These are phyloP conservation scores for Pyrocoelia pectoralis DNA, from an alignment of 2,888 invertebrate species.

Conservation along the genomic window DNA sequence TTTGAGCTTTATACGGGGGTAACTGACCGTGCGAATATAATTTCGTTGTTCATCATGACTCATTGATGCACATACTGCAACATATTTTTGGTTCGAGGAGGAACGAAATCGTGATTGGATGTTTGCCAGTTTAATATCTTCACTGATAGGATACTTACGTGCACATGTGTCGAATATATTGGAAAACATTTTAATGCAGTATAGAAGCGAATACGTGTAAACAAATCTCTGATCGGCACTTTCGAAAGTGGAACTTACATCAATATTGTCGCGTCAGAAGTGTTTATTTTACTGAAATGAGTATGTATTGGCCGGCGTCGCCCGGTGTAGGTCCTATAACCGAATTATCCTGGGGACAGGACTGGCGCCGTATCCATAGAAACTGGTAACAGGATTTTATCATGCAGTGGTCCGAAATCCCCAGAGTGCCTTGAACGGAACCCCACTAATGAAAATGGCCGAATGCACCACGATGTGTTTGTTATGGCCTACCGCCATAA, in stretches of 20 bases:
- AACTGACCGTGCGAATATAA: conserved; percentile 58
- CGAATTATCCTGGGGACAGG: conserved; percentile 50
- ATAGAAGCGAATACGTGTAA: conserved; percentile 15
- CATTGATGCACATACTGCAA: conserved; percentile 37
- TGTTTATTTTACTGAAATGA: conserved; percentile 42
- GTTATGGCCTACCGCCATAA: conserved; percentile 36
- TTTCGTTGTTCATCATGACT: conserved; percentile 50
- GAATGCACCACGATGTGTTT: conserved; percentile 37
- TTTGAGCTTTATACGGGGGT: conserved; percentile 50
- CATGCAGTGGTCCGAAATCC: conserved; percentile 42
- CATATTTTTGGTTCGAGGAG: conserved; percentile 18
- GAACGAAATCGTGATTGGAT: conserved; percentile 37
- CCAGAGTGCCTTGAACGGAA: conserved; percentile 30
- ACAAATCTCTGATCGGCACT: conserved; percentile 32
- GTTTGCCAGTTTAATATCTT: conserved; percentile 43
- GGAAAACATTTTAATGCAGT: conserved; percentile 22
- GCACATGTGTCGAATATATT: conserved; percentile 33
- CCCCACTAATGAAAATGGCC: conserved; percentile 38
- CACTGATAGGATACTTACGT: conserved; percentile 13
- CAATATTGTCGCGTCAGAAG: conserved; percentile 41
- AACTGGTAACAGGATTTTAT: conserved; percentile 52
- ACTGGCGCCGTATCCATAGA: conserved; percentile 47
- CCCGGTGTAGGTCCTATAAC: conserved; percentile 47
- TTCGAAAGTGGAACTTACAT: conserved; percentile 38
- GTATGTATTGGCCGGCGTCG: conserved; percentile 37